A percentile compares a stretch with the other conserved stretches of the same genome.
Conservation (phyloP, 2,888 invertebrate genomes). For the Peribatodes rhomboidaria region DNA sequence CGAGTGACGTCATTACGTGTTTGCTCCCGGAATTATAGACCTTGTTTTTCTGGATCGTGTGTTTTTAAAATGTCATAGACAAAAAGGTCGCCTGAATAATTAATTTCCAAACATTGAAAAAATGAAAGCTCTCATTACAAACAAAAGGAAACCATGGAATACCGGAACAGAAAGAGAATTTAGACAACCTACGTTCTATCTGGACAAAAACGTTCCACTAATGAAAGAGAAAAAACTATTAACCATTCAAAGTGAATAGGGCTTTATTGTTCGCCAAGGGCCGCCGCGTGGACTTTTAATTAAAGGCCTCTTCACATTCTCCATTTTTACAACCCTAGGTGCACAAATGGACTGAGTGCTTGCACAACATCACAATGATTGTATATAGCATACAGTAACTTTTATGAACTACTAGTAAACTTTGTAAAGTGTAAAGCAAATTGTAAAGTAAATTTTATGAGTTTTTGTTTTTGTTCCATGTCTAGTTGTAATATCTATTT, state of each 20-base stretch:
- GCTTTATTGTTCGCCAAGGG: constrained; percentile 75
- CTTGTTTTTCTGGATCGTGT: too few species aligned
- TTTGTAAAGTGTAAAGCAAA: too few species aligned
- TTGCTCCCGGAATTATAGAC: too few species aligned
- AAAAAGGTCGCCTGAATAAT: neutral
- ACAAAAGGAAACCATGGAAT: neutral
- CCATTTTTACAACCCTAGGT: constrained; percentile 75
- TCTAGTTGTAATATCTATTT: too few species aligned
- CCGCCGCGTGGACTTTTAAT: constrained; percentile 80
- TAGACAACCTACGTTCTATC: constrained; percentile 10
- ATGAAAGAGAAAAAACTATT: constrained; percentile 65
- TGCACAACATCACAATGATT: constrained; percentile 17
- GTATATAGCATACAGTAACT: neutral
- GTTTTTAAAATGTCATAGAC: neutral
- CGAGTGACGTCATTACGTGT: too few species aligned
- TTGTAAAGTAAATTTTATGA: too few species aligned
- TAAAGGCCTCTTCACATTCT: constrained; percentile 77
- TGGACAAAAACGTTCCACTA: constrained; percentile 43
- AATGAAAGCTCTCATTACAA: neutral
- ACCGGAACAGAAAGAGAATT: neutral
- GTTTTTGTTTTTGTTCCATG: too few species aligned
- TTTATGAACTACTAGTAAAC: too few species aligned
- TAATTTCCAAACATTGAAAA: too few species aligned
- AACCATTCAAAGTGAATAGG: constrained; percentile 69
- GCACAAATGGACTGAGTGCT: constrained; percentile 11